Evolutionary conservation across 2,113 vertebrate species (phyloP).

Genomic region (Pleuronectes platessa): DNA sequence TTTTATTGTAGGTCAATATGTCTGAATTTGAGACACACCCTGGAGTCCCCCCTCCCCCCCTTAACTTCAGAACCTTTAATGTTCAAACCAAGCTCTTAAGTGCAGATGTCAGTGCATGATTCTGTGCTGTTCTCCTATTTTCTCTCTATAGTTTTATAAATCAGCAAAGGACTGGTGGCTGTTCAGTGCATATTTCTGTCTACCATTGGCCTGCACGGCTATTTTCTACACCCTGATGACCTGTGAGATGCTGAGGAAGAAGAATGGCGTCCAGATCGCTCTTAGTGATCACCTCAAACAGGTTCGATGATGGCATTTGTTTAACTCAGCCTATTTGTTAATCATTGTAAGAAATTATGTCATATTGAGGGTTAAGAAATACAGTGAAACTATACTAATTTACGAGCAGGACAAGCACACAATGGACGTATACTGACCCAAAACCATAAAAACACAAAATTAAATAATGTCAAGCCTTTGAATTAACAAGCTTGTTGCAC

Average conservation of each 20-base stretch:
- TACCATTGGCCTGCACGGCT: constrained; percentile 91
- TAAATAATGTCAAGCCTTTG: no score
- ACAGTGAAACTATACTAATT: neutral
- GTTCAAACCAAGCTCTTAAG: constrained; percentile 1
- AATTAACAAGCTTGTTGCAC: neutral
- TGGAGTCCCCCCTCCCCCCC: neutral
- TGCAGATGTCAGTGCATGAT: constrained; percentile 36
- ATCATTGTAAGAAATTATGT: neutral
- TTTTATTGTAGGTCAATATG: constrained; percentile 19
- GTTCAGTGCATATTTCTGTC: constrained; percentile 96
- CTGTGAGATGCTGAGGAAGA: constrained; percentile 96
- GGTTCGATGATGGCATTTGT: constrained; percentile 71
- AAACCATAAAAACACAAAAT: neutral
- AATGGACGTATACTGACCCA: neutral
- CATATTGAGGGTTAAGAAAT: neutral
- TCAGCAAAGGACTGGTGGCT: constrained; percentile 96
- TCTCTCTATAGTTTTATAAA: constrained; percentile 89
- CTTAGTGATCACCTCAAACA: constrained; percentile 96
- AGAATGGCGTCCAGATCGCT: constrained; percentile 92
- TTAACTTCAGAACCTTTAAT: constrained; percentile 19
- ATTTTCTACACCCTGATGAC: constrained; percentile 98
- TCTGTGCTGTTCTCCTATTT: constrained; percentile 10
- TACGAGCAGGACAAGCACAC: no score
- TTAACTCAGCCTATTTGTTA: neutral
- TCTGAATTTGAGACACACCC: constrained; percentile 32